Evolutionary conservation across 1,140 invertebrate species (phyloP).

Genomic region (Pentalonia nigronervosa): DNA sequence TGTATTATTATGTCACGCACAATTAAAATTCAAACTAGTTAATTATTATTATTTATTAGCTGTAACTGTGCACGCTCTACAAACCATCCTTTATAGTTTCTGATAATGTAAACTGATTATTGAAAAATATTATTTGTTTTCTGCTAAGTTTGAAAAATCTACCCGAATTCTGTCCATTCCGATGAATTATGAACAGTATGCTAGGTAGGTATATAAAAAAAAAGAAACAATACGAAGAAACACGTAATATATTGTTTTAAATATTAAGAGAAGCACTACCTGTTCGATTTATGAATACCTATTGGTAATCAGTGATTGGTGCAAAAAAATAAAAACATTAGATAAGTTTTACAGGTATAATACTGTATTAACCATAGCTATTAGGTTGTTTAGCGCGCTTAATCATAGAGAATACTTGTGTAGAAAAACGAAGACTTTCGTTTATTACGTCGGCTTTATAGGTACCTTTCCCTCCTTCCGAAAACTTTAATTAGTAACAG

Average conservation of each 20-base stretch:
- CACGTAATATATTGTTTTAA: not conserved
- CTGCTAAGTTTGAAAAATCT: not conserved
- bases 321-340: not conserved
- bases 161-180: not conserved
- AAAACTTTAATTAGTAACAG: not conserved
- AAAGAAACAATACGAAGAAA: not conserved
- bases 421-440: constrained; percentile 31
- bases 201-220: not conserved
- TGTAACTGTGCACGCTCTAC: not conserved
- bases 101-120: not conserved
- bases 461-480: constrained; percentile 7
- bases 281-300: not conserved
- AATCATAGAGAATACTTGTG: not conserved
- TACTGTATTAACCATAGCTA: not conserved
- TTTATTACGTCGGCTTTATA: constrained; percentile 16
- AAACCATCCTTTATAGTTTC: not conserved
- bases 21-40: not conserved
- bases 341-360: not conserved
- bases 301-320: not conserved
- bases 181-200: not conserved
- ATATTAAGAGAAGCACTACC: not conserved
- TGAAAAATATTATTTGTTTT: not conserved
- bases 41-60: not conserved
- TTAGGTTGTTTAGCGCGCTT: not conserved
- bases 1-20: not conserved